Percentiles rank a stretch among this genome's conserved stretches.
Evolutionary conservation across 2,113 vertebrate species (phyloP).

Genomic region (Beaufortia kweichowensis): DNA sequence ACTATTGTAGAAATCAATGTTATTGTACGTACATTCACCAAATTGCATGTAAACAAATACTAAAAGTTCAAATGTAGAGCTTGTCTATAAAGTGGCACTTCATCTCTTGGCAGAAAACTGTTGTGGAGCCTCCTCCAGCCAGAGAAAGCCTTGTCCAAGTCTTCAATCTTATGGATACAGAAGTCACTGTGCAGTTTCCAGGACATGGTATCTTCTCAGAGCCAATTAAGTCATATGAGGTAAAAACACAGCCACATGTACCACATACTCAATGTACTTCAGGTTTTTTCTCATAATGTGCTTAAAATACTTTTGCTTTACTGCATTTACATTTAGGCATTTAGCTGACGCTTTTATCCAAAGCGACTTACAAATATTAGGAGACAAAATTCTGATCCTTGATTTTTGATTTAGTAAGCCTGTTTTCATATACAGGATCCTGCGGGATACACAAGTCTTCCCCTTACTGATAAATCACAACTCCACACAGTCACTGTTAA

Average conservation of each 20-base stretch:
- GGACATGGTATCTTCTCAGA: constrained; percentile 65
- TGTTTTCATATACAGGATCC: constrained; percentile 77
- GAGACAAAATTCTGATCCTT: too few relatives aligned
- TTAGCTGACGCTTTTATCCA: too few relatives aligned
- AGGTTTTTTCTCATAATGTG: too few relatives aligned
- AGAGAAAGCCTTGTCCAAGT: constrained; percentile 82
- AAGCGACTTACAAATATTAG: too few relatives aligned
- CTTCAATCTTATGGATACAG: constrained; percentile 79
- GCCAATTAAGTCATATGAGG: constrained; percentile 77
- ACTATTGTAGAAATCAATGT: constrained; percentile 87
- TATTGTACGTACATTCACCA: constrained; percentile 74
- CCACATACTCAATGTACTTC: too few relatives aligned
- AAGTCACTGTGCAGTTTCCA: constrained; percentile 70
- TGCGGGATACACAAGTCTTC: constrained; percentile 74
- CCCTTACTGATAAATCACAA: constrained; percentile 64
- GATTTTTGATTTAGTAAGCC: too few relatives aligned
- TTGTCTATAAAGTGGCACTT: neutral
- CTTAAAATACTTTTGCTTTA: too few relatives aligned
- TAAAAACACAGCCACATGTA: constrained; percentile 30
- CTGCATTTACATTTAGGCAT: too few relatives aligned
- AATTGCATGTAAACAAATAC: neutral
- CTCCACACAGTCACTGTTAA: constrained; percentile 65
- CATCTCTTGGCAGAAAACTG: constrained; percentile 76
- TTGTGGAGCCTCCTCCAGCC: constrained; percentile 70
- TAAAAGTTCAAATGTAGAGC: neutral